These are phyloP conservation scores for Anneissia japonica DNA, from an alignment of 35 echinoderm and acorn worm species.

Conservation along the genomic window DNA sequence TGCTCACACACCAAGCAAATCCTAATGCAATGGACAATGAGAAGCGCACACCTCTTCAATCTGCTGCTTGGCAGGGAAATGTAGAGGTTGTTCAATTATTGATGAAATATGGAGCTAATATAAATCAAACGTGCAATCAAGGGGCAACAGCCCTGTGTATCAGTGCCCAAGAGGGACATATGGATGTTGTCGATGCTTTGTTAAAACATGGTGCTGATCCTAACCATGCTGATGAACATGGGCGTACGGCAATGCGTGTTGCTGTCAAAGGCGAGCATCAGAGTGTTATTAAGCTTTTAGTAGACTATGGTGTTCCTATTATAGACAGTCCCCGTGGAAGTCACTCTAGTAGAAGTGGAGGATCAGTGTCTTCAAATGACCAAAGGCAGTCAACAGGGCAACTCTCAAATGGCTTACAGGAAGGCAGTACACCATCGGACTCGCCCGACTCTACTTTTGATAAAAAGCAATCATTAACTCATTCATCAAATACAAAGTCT, in stretches of 20 bases:
- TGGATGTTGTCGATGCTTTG: constrained; percentile 75
- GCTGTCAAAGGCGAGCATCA: constrained; percentile 88
- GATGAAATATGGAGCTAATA: constrained; percentile 63
- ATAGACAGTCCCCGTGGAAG: background rate
- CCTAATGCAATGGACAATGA: constrained; percentile 85
- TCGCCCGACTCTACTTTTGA: constrained; percentile 96
- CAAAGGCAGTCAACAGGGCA: constrained; percentile 36
- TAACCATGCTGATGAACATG: constrained; percentile 90
- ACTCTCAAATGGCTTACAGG: constrained; percentile 55
- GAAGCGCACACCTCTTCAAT: constrained; percentile 78
- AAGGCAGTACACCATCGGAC: constrained; percentile 73
- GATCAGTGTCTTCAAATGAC: constrained; percentile 41
- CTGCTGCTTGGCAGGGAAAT: constrained; percentile 97
- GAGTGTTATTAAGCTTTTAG: constrained; percentile 67
- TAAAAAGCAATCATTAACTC: constrained; percentile 62
- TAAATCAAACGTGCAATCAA: constrained; percentile 97
- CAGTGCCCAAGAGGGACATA: constrained; percentile 92
- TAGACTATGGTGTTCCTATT: constrained; percentile 72
- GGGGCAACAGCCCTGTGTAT: constrained; percentile 97
- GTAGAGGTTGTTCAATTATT: constrained; percentile 64
- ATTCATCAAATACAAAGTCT: constrained; percentile 75
- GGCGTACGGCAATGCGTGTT: constrained; percentile 93
- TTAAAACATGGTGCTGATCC: constrained; percentile 91
- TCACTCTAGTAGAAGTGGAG: constrained; percentile 29
- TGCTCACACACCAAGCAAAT: constrained; percentile 54